These are phyloP conservation scores for Melanotaenia trifasciata DNA, from an alignment of 2,797 vertebrate genomes.

Conservation along the genomic window DNA sequence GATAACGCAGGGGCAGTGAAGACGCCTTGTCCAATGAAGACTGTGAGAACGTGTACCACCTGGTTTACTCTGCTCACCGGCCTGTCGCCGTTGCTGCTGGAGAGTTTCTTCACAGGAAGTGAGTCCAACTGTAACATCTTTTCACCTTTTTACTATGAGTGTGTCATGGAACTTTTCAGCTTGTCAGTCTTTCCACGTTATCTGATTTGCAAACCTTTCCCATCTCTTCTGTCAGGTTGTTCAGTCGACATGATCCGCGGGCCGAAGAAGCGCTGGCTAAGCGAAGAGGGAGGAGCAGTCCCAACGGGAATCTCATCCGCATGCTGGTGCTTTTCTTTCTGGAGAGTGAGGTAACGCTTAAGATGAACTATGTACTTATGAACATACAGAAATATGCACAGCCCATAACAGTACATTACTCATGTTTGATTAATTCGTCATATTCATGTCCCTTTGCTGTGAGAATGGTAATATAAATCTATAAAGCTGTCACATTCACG, in stretches of 20 bases:
- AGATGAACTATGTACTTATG: too few relatives aligned
- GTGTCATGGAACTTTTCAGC: background rate
- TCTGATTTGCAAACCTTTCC: background rate
- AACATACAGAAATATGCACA: background rate
- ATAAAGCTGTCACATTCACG: background rate
- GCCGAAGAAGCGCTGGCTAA: constrained; percentile 97
- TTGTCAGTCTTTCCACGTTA: background rate
- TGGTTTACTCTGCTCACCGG: constrained; percentile 96
- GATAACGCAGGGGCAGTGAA: constrained; percentile 90
- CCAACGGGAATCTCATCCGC: constrained; percentile 96
- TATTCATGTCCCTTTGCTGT: background rate
- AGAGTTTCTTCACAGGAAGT: constrained; percentile 97
- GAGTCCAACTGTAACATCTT: constrained; percentile 54
- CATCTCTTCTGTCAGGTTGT: constrained; percentile 80
- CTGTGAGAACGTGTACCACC: constrained; percentile 97
- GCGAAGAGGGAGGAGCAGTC: constrained; percentile 94
- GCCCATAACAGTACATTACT: background rate
- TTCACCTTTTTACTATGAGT: background rate
- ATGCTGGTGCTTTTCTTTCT: constrained; percentile 99
- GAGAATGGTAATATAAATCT: background rate
- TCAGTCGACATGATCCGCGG: constrained; percentile 96
- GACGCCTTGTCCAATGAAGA: constrained; percentile 97
- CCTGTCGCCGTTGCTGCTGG: constrained; percentile 95
- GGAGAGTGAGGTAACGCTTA: constrained; percentile 92
- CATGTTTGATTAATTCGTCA: background rate